phyloP scores from a whole-genome alignment of 2,113 vertebrate genomes.

The Gymnogyps californianus region DNA sequence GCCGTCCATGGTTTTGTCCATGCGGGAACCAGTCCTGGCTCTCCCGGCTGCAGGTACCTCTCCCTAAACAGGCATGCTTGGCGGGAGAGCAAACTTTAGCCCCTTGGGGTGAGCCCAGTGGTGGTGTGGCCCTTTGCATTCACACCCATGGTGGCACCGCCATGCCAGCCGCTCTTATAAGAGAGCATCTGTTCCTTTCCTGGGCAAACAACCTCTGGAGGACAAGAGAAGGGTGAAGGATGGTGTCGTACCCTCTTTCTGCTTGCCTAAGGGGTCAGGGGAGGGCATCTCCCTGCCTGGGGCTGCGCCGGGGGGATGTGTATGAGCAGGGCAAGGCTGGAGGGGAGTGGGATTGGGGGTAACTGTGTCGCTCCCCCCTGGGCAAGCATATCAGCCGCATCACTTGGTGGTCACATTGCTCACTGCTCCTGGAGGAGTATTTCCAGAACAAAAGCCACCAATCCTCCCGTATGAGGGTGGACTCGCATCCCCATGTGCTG shows the following conservation, averaged over 20 bases:
- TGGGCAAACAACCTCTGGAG: not conserved
- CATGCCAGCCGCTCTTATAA: not conserved
- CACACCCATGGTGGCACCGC: not conserved
- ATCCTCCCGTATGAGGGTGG: not conserved
- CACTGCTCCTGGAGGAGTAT: not conserved
- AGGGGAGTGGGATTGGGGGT: not conserved
- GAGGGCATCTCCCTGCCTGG: not conserved
- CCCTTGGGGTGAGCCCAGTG: rapidly evolving
- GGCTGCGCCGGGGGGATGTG: not conserved
- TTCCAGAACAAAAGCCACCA: not conserved
- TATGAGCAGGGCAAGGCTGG: not conserved
- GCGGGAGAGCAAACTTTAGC: not conserved
- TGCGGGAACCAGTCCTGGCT: not conserved
- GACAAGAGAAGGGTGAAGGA: not conserved
- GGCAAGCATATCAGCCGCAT: rapidly evolving
- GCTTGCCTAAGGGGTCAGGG: not conserved
- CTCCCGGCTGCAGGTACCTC: not conserved
- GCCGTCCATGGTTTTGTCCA: not conserved
- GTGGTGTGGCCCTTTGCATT: not conserved
- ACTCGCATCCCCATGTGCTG: not conserved
- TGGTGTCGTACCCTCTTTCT: not conserved
- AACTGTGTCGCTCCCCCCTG: rapidly evolving
- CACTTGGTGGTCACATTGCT: not conserved
- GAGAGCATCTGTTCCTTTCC: not conserved
- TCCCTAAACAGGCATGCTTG: not conserved